A percentile compares a stretch with the other conserved stretches of the same genome.
Evolutionary conservation across 2,888 invertebrate species (phyloP).

Genomic region (Papilio elwesi): DNA sequence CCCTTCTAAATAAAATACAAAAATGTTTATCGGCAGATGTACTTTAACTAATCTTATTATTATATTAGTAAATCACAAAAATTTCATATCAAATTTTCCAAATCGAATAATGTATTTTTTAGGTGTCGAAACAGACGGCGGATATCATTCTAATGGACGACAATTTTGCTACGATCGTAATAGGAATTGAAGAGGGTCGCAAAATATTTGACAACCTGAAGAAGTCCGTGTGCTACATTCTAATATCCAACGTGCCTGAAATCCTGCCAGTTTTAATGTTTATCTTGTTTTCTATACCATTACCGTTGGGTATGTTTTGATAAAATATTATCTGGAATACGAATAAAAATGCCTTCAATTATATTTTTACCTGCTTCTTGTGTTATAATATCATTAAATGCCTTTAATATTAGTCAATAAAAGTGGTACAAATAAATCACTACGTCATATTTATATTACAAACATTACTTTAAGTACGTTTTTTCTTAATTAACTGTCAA

Average conservation of each 20-base stretch:
- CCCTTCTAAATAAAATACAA: too few species aligned
- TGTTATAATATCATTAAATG: too few species aligned
- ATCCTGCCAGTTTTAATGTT: conserved; percentile 91
- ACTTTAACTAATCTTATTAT: too few species aligned
- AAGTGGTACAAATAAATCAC: too few species aligned
- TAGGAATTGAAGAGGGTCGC: conserved; percentile 93
- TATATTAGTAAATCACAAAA: not conserved
- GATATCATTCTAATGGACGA: conserved; percentile 95
- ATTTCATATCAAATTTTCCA: not conserved
- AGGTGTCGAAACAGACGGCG: conserved; percentile 92
- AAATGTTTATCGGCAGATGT: too few species aligned
- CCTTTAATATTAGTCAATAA: too few species aligned
- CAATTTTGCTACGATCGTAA: conserved; percentile 94
- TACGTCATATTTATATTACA: too few species aligned
- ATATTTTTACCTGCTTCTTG: too few species aligned
- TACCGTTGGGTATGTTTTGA: conserved; percentile 83
- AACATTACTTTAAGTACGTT: too few species aligned
- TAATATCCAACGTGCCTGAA: conserved; percentile 93
- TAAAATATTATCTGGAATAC: conserved; percentile 18
- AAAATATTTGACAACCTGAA: conserved; percentile 94
- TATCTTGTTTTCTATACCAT: conserved; percentile 88
- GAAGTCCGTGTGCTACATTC: conserved; percentile 92
- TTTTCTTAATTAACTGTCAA: too few species aligned
- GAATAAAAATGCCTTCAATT: too few species aligned
- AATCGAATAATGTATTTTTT: conserved; percentile 20